Evolutionary conservation across 2,888 invertebrate genomes (phyloP).

Genomic region (Orthosia gothica): DNA sequence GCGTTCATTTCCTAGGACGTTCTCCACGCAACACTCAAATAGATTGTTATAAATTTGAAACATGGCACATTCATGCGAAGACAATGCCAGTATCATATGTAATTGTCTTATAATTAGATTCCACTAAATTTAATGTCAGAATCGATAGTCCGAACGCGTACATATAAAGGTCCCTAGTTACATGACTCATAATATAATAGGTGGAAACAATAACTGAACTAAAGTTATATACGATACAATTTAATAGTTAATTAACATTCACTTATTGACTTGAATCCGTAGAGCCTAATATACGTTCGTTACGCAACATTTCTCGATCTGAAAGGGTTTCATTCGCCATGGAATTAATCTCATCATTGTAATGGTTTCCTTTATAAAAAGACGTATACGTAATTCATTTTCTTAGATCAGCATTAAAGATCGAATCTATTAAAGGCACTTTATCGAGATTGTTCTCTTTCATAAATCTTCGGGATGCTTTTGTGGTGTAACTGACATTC

Average conservation of each 20-base stretch:
- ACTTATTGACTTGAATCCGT: constrained; percentile 25
- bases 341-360: constrained; percentile 48
- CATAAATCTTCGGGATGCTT: constrained; percentile 30
- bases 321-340: constrained; percentile 32
- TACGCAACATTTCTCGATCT: constrained; percentile 47
- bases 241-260: constrained; percentile 45
- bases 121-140: constrained; percentile 44
- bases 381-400: constrained; percentile 38
- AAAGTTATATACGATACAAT: constrained; percentile 20
- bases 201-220: constrained; percentile 34
- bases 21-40: constrained; percentile 18
- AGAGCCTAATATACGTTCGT: constrained; percentile 37
- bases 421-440: constrained; percentile 33
- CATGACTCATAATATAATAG: constrained; percentile 48
- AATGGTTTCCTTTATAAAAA: constrained; percentile 40
- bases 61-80: constrained; percentile 48
- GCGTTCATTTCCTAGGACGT: constrained; percentile 19
- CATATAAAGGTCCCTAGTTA: constrained; percentile 14
- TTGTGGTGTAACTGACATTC: constrained; percentile 30
- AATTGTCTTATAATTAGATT: constrained; percentile 58
- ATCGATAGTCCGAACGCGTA: constrained; percentile 45
- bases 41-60: constrained; percentile 41
- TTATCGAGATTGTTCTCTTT: constrained; percentile 33
- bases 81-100: constrained; percentile 56
- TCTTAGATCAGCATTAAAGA: constrained; percentile 41